A percentile compares a stretch with the other conserved stretches of the same genome.
These are phyloP conservation scores for Felis catus DNA, from an alignment of 2,113 vertebrate genomes.

Conservation along the genomic window F.catus_Fca126_mat1.0 CM031414.1:111531501-111532000, in stretches of 20 bases:
- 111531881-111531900: rapidly evolving
- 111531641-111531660: background rate
- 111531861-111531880: background rate
- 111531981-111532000: background rate
- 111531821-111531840: background rate
- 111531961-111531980: background rate
- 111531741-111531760: background rate
- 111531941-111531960: background rate
- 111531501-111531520: background rate
- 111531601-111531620: background rate
- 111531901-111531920: background rate
- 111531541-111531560: background rate
- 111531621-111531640: background rate
- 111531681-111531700: background rate
- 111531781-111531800: background rate
- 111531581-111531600: background rate
- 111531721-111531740: background rate
- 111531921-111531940: background rate
- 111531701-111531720: background rate
- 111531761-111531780: background rate
- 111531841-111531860: background rate
- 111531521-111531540: background rate
- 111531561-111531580: background rate
- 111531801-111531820: background rate
- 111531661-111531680: background rate